Evolutionary conservation across 2,888 invertebrate species (phyloP), one percentile per base, ranked within the genome.

Genomic region (Epistrophella euchroma): DNA sequence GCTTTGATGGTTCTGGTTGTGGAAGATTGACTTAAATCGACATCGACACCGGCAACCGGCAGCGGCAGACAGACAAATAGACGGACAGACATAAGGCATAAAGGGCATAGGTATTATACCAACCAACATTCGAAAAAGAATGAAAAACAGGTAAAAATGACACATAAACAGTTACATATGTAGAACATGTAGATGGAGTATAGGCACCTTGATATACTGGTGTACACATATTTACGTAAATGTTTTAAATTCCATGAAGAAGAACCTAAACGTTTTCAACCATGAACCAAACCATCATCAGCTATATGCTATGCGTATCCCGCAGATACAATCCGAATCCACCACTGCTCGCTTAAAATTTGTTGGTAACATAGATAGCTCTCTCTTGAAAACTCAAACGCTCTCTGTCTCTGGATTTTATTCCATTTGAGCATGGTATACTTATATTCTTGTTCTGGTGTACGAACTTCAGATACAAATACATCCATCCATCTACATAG

Each of bases 1-100:
- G 73, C 73, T 66, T 73, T 74, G 68, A 66, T 66, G 47, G 66
- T 47, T 66, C 32, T 43, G 71, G 45, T 72, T 58, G 37, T 56
- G 15, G 64, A 45, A 84, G 83, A 84, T 84, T 82, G 77, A 86
- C 74, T 76, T 77, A 71, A 77, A 78, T 64, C 82, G 77, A 77
- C 77, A 71, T 73, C 70, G 62, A 70, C 62, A 47, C 50, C 50
- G 50, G 55, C 25, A 52, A 9, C 45, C 19, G 43, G 40, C 58
- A 52, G 2, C 17, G 43, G 43, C 43, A 40, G 28, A 32, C 45
- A 50, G 66, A 15, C 75, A 81, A 55, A 45, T 62, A 43, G 7
- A 58, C 6, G 19, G 50, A 50, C 68, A 37, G 50, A 50, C 70
- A 81, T 73, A 35, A 43, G 28, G 62, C 55, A 64, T 72, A 75